Conservation (phyloP, 2,113 vertebrate genomes). For the Hippocampus comes region DNA sequence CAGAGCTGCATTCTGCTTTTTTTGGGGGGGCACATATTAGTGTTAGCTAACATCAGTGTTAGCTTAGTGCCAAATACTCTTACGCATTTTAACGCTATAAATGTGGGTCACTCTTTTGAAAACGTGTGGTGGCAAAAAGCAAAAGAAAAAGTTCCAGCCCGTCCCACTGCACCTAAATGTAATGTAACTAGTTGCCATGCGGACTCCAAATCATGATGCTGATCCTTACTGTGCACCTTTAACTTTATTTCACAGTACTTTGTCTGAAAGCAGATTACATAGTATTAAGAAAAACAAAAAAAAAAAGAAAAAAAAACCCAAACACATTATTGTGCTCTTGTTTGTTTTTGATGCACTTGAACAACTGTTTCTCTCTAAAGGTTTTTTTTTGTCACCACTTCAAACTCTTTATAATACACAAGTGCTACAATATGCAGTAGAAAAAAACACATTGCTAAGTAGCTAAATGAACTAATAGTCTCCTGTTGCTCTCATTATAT, state of each 20-base stretch:
- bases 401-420: constrained; percentile 71
- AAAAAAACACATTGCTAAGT: constrained; percentile 74
- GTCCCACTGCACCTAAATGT: no score
- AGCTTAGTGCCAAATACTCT: no score
- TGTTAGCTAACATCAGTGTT: neutral
- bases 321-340: constrained; percentile 77
- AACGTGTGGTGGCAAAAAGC: no score
- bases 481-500: constrained; percentile 69
- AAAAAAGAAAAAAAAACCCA: constrained; percentile 52
- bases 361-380: constrained; percentile 66
- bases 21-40: neutral
- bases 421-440: constrained; percentile 81
- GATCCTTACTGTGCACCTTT: constrained; percentile 66
- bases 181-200: neutral
- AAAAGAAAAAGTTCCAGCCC: no score
- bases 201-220: constrained; percentile 49
- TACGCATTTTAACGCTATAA: no score
- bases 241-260: constrained; percentile 79
- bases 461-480: constrained; percentile 73
- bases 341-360: constrained; percentile 73
- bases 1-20: neutral
- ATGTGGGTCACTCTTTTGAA: no score
- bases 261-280: constrained; percentile 79
- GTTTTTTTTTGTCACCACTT: constrained; percentile 64
- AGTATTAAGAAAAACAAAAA: constrained; percentile 67